A percentile compares a stretch with the other conserved stretches of the same genome.
Conservation (phyloP, 1,140 invertebrate species). For the Hyles euphorbiae region DNA sequence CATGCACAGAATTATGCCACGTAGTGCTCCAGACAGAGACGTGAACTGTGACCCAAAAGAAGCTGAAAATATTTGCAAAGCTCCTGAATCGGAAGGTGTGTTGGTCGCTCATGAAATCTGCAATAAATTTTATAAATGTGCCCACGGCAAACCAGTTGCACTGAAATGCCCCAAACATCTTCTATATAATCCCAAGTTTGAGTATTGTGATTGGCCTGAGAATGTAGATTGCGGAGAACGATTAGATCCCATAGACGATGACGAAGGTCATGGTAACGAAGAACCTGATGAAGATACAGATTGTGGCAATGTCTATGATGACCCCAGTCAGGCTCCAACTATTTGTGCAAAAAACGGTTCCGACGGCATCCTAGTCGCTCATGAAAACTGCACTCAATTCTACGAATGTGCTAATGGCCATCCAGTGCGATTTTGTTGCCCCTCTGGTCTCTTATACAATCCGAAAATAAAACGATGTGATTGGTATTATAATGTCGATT, state of each 20-base stretch:
- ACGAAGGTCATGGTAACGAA: not conserved
- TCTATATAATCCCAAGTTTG: conserved; percentile 1
- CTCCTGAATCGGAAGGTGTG: conserved; percentile 9
- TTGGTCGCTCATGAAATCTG: conserved; percentile 12
- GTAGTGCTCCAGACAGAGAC: too few species aligned
- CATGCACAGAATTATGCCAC: too few species aligned
- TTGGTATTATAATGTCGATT: conserved; percentile 73
- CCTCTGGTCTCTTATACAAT: conserved; percentile 16
- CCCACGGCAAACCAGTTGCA: conserved; percentile 4
- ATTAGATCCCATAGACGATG: conserved; percentile 3
- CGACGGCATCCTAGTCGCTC: conserved; percentile 1
- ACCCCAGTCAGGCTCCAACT: not conserved
- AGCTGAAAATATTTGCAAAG: conserved; percentile 17
- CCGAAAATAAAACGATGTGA: conserved; percentile 17
- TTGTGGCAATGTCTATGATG: too few species aligned
- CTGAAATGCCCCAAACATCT: conserved; percentile 2
- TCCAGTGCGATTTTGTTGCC: conserved; percentile 10
- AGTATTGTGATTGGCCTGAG: conserved; percentile 6
- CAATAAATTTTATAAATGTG: conserved; percentile 23
- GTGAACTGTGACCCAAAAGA: conserved; percentile 11
- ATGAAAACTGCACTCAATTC: conserved; percentile 11
- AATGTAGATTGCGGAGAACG: conserved; percentile 6
- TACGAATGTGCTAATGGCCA: conserved; percentile 7
- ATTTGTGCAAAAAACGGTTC: conserved; percentile 3
- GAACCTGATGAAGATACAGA: too few species aligned